Conservation (phyloP, 2,113 vertebrate species). For the Odocoileus hemionus region DNA sequence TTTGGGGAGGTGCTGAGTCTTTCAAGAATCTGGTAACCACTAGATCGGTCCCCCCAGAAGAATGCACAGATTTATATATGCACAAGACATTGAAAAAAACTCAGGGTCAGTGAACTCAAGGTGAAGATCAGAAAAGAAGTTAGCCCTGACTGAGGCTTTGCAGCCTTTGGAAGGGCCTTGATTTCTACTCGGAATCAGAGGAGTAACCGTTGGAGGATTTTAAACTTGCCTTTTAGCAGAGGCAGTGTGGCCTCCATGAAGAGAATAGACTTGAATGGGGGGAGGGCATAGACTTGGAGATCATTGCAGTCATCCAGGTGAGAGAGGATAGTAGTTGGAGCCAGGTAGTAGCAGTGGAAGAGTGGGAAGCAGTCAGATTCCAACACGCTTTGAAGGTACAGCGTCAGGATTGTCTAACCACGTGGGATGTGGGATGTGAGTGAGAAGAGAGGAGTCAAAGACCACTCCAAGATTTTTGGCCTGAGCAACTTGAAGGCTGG, state of each 20-base stretch:
- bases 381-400: neutral
- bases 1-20: neutral
- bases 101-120: neutral
- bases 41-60: neutral
- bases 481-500: neutral
- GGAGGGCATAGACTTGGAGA: neutral
- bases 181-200: slow-evolving; percentile 1
- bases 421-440: neutral
- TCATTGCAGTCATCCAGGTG: neutral
- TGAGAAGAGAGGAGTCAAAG: neutral
- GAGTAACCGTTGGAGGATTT: neutral
- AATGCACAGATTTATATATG: neutral
- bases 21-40: neutral
- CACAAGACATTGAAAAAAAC: neutral
- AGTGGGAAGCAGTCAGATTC: neutral
- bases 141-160: neutral
- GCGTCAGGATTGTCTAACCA: neutral
- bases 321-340: neutral
- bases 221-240: slow-evolving; percentile 36
- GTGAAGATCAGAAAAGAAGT: neutral
- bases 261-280: neutral
- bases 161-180: neutral
- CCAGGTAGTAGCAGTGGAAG: neutral
- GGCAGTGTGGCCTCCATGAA: fast-evolving
- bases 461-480: neutral